A percentile compares a stretch with the other conserved stretches of the same genome.
phyloP scores from a whole-genome alignment of 2,888 invertebrate genomes.

The Orgyia antiqua region DNA sequence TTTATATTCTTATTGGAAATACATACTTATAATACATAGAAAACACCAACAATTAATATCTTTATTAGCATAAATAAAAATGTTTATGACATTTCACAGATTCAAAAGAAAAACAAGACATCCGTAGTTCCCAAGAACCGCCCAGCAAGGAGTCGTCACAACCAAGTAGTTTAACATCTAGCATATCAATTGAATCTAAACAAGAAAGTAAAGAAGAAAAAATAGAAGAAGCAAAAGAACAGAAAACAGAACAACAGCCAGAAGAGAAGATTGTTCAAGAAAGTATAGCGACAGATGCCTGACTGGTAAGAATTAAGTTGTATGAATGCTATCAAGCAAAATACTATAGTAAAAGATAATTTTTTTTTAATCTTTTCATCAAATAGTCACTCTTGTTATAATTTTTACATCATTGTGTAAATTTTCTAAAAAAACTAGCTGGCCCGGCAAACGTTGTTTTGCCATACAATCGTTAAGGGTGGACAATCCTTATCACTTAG shows the following conservation, averaged over 20 bases:
- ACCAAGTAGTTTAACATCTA: slow-evolving; percentile 63
- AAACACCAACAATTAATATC: no score
- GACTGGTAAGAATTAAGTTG: slow-evolving; percentile 50
- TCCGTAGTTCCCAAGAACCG: slow-evolving; percentile 57
- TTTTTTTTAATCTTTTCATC: slow-evolving; percentile 9
- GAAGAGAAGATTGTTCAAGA: slow-evolving; percentile 25
- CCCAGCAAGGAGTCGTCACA: slow-evolving; percentile 62
- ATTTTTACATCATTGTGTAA: no score
- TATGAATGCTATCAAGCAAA: slow-evolving; percentile 43
- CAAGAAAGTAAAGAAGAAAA: slow-evolving; percentile 46
- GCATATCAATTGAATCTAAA: slow-evolving; percentile 64
- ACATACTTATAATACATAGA: no score
- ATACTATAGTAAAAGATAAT: slow-evolving; percentile 44
- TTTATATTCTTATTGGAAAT: no score
- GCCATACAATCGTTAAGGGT: no score
- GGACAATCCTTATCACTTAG: no score
- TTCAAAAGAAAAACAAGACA: slow-evolving; percentile 58
- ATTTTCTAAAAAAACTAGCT: no score
- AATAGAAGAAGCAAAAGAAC: slow-evolving; percentile 34
- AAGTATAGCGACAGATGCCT: slow-evolving; percentile 53
- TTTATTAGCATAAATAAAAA: no score
- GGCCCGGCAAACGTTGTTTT: no score
- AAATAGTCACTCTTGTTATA: slow-evolving; percentile 22
- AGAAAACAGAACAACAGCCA: slow-evolving; percentile 28
- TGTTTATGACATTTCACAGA: no score